Base-by-base conservation (phyloP, 2,113 vertebrate genomes). In the Chunga burmeisteri region DNA sequence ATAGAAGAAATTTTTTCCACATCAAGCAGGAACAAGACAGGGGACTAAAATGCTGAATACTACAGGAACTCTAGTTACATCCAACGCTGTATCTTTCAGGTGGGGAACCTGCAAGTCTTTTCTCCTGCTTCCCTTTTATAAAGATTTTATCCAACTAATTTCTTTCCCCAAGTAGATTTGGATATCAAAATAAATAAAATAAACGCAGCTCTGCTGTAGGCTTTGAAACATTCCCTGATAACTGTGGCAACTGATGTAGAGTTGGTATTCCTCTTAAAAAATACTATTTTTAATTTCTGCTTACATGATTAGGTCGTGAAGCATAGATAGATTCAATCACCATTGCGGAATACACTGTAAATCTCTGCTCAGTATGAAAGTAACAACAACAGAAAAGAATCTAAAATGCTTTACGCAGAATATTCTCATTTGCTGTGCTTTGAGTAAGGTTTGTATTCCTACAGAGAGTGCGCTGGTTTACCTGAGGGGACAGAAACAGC, bases 301-400 rank as follows among this genome's bases (percentile, higher is more conserved):
- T 93, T 55, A 40, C 27, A 38, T 17, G 50, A 95, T 94, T 70
- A 85, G 50, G 85, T 95, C 74, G 86, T 88, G 90, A 93, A 88
- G 88, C 67, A 58, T 4, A 80, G 52, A 73, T 11, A 52, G 6
- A 55, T 71, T 86, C 87, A 90, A 74, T 93, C 81, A 63, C 14
- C 56, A 50, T 11, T 75, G 20, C 0, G 2, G 74, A 95, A 58
- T 4, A 30, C 59, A 26, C 55, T 3, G 0, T 90, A 95, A 95
- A 94, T 70, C 62, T 73, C 81, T 81, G 59, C 89, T 89, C 23
- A 13, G 84, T 27, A 50, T 38, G 23, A 75, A 9, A 77, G 46
- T 27, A 82, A 23, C 44, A 94, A 78, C 38, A 66, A 66, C 34
- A 40, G 2, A 26, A 27, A 63, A 88, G 27, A 61, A 56, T 26